Evolutionary conservation across 2,797 vertebrate genomes (phyloP).

Genomic region (Taenioides sp.): DNA sequence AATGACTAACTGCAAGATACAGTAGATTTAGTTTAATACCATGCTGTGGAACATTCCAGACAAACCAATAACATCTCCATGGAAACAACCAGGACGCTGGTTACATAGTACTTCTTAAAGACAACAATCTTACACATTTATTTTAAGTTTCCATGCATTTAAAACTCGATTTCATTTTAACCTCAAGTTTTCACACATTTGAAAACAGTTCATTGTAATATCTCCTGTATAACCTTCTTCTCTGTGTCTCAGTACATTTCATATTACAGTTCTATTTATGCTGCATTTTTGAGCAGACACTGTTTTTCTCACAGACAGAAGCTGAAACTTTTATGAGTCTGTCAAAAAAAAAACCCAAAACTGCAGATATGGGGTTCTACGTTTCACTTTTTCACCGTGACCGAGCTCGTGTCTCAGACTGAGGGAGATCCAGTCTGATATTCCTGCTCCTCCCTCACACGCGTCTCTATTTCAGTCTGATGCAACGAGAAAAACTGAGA

Average conservation of each 20-base stretch:
- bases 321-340: slow-evolving; percentile 27
- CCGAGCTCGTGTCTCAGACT: background rate
- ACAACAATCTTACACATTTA: too few relatives aligned
- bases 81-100: background rate
- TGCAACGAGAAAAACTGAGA: background rate
- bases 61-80: background rate
- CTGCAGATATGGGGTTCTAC: background rate
- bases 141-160: too few relatives aligned
- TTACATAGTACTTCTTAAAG: too few relatives aligned
- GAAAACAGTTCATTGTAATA: too few relatives aligned
- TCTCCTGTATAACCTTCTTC: background rate
- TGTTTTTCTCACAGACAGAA: slow-evolving; percentile 9
- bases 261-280: background rate
- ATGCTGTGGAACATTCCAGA: too few relatives aligned
- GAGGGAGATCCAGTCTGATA: too few relatives aligned
- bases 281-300: background rate
- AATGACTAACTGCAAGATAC: too few relatives aligned
- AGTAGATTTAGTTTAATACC: too few relatives aligned
- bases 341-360: background rate
- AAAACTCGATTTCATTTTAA: too few relatives aligned
- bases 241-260: background rate
- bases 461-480: background rate
- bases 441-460: background rate
- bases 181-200: too few relatives aligned
- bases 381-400: slow-evolving; percentile 2